These are phyloP conservation scores for Tychaedon coryphoeus DNA, from an alignment of 2,113 vertebrate species.

Conservation along the genomic window DNA sequence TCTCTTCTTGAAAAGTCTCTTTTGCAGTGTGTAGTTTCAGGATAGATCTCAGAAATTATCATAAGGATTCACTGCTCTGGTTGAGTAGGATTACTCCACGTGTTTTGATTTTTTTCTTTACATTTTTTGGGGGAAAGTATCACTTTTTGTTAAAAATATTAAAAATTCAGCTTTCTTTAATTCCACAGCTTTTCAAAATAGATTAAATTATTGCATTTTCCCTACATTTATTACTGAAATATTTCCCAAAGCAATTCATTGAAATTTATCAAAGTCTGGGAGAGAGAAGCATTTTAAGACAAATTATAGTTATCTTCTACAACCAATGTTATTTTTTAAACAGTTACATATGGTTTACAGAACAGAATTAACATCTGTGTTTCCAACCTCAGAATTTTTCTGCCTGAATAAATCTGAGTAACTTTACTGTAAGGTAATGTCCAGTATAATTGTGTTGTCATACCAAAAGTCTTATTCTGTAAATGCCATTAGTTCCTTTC, in stretches of 20 bases:
- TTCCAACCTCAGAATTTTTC: neutral
- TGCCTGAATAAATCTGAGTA: neutral
- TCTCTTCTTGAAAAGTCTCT: neutral
- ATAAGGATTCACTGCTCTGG: neutral
- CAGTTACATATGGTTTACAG: fast-evolving
- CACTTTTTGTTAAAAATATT: neutral
- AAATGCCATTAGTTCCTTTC: neutral
- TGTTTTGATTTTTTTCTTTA: neutral
- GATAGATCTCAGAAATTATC: neutral
- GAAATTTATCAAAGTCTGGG: neutral
- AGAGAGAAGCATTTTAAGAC: neutral
- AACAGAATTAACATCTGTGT: neutral
- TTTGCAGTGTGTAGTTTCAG: neutral
- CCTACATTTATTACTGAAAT: neutral
- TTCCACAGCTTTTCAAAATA: neutral
- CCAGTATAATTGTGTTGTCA: neutral
- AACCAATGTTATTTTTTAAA: neutral
- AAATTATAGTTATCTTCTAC: neutral
- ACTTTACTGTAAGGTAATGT: neutral
- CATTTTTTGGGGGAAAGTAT: neutral
- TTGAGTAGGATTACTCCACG: neutral
- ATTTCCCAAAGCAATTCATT: neutral
- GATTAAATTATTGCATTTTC: neutral
- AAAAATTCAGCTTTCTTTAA: neutral
- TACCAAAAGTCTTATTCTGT: neutral